A percentile compares a stretch with the other conserved stretches of the same genome.
Conservation (phyloP, 1,140 invertebrate genomes). For the Drosophila elegans region DNA sequence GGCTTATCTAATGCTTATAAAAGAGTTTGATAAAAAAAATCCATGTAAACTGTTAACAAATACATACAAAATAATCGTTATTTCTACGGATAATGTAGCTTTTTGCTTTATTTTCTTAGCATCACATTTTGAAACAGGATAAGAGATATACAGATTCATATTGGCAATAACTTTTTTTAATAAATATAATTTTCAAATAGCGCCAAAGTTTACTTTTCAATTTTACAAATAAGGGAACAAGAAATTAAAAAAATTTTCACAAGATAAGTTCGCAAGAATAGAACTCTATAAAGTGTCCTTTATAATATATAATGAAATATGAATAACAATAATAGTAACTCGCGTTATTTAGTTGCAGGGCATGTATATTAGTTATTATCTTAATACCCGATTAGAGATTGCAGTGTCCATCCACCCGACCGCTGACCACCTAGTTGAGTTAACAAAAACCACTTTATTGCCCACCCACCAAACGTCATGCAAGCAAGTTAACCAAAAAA, state of each 20-base stretch:
- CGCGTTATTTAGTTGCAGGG: neutral
- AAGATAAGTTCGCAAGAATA: too few relatives aligned
- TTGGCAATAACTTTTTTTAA: too few relatives aligned
- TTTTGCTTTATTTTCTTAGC: neutral
- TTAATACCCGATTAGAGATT: conserved; percentile 29
- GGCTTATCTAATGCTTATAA: conserved; percentile 51
- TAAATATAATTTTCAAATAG: too few relatives aligned
- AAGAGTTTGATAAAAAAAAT: conserved; percentile 40
- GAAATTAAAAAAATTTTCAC: too few relatives aligned
- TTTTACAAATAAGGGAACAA: neutral
- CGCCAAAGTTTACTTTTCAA: neutral
- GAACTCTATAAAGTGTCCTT: too few relatives aligned
- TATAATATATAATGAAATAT: neutral
- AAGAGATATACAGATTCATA: too few relatives aligned
- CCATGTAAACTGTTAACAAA: conserved; percentile 30
- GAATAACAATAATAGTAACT: neutral
- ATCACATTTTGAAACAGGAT: neutral
- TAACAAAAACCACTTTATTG: conserved; percentile 27
- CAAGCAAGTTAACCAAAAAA: conserved; percentile 40
- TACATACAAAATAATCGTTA: conserved; percentile 12
- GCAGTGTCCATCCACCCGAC: conserved; percentile 21
- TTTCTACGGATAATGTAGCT: neutral
- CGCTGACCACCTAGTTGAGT: conserved; percentile 21
- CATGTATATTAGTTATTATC: conserved; percentile 10
- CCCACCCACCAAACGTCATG: conserved; percentile 29